A percentile compares a stretch with the other conserved stretches of the same genome.
Evolutionary conservation across 2,888 invertebrate species (phyloP).

Genomic region (Bruchidius siliquastri): DNA sequence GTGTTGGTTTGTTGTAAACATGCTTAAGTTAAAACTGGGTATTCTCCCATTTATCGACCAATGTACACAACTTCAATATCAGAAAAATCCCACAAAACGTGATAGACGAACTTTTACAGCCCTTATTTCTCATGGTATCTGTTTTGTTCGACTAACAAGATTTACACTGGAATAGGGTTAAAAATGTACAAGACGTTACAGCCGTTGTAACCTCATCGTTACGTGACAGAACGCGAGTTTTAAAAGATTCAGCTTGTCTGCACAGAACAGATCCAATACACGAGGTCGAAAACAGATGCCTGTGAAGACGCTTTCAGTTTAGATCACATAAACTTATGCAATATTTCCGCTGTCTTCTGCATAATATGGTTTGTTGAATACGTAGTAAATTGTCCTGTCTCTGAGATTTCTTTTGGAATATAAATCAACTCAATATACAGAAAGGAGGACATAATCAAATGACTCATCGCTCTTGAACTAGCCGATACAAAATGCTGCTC

Average conservation of each 20-base stretch:
- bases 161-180: not conserved
- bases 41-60: not conserved
- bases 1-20: too few relatives aligned
- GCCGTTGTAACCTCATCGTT: not conserved
- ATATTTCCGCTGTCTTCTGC: not conserved
- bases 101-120: not conserved
- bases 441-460: too few relatives aligned
- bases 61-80: not conserved
- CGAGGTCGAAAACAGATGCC: not conserved
- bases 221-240: not conserved
- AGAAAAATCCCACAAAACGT: not conserved
- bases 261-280: not conserved
- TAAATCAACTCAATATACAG: too few relatives aligned
- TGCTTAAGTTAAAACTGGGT: too few relatives aligned
- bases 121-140: not conserved
- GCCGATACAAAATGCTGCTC: too few relatives aligned
- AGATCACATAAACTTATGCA: not conserved
- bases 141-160: not conserved
- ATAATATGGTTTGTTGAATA: not conserved
- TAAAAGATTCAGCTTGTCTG: not conserved
- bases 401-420: too few relatives aligned
- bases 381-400: too few relatives aligned
- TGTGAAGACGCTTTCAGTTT: not conserved
- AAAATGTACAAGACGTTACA: not conserved
- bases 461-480: too few relatives aligned